Conservation (phyloP, 2,797 vertebrate genomes). For the Bradypodion ventrale region DNA sequence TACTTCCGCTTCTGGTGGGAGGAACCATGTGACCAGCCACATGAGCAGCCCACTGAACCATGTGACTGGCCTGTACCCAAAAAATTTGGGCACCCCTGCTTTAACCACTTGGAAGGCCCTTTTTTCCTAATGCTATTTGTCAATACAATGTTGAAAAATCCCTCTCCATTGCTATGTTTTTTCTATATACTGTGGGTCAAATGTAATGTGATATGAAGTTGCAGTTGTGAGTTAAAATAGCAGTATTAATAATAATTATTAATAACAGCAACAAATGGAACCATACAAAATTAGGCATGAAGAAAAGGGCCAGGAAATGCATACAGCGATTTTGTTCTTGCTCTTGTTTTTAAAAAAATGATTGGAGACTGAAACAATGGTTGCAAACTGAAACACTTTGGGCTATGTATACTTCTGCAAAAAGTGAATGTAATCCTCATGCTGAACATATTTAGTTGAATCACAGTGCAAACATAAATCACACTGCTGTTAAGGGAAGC, state of each 20-base stretch:
- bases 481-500: background rate
- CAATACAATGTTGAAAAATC: slow-evolving; percentile 15
- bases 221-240: background rate
- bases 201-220: background rate
- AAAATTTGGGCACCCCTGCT: no score
- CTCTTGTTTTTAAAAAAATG: background rate
- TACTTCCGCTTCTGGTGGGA: no score
- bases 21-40: no score
- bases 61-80: no score
- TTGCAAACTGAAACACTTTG: background rate
- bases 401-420: background rate
- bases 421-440: background rate
- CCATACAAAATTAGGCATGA: background rate
- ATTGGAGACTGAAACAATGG: no score
- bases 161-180: background rate
- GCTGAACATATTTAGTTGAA: background rate
- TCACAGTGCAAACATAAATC: background rate
- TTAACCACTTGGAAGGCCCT: slow-evolving; percentile 19
- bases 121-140: background rate
- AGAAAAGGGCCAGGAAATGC: background rate
- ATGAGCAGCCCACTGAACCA: no score
- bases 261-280: background rate
- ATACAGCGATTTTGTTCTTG: background rate
- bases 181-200: background rate
- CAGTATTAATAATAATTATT: background rate